These are phyloP conservation scores for Mesocricetus auratus DNA, from an alignment of 2,113 vertebrate genomes.

Conservation along the genomic window DNA sequence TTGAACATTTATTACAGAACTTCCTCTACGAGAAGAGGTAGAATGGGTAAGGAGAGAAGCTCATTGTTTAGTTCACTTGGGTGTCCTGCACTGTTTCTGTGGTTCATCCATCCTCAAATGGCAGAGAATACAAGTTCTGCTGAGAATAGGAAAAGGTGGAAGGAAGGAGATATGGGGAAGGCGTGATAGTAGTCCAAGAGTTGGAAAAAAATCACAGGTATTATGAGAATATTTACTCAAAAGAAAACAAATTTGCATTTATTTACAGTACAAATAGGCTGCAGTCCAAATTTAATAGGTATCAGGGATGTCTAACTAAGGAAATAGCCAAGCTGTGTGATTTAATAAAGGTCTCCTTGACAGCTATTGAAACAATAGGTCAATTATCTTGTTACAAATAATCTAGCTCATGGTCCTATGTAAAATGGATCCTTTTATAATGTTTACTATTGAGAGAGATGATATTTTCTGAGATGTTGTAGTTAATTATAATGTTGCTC, in stretches of 20 bases:
- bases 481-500: conserved; percentile 53
- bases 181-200: neutral
- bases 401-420: neutral
- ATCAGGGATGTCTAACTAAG: neutral
- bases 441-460: conserved; percentile 40
- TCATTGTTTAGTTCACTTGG: neutral
- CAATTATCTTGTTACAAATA: conserved; percentile 19
- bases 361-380: conserved; percentile 32
- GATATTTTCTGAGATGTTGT: conserved; percentile 31
- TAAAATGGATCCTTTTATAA: neutral
- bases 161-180: neutral
- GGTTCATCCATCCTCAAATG: conserved; percentile 27
- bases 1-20: conserved; percentile 23
- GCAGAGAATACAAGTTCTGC: conserved; percentile 28
- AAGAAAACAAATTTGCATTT: conserved; percentile 45
- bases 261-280: conserved; percentile 15
- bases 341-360: neutral
- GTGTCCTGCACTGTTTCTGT: neutral
- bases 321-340: neutral
- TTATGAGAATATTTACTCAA: conserved; percentile 54
- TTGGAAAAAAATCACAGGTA: neutral
- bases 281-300: conserved; percentile 18
- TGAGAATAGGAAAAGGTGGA: neutral
- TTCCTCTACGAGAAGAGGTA: neutral
- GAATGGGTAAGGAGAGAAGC: neutral